Evolutionary conservation across 2,797 vertebrate genomes (phyloP).

Genomic region (Acrocephalus scirpaceus): DNA sequence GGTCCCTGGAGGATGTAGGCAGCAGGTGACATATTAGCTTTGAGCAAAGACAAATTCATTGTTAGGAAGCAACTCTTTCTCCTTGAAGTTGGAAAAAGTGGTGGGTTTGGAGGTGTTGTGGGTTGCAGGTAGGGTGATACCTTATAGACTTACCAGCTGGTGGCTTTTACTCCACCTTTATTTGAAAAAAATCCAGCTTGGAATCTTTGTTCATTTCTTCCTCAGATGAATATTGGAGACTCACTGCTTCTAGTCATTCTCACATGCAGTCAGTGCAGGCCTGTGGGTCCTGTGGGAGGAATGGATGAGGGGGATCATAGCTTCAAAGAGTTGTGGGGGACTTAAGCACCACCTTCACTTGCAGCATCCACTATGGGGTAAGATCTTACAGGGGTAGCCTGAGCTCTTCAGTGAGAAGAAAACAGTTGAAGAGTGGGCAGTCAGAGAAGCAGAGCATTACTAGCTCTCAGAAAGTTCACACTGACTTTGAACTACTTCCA

Average conservation of each 20-base stretch:
- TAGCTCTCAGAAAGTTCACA: neutral
- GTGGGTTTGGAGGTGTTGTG: neutral
- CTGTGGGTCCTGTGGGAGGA: neutral
- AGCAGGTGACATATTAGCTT: neutral
- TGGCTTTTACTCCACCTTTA: neutral
- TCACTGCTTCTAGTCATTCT: neutral
- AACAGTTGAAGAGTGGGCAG: neutral
- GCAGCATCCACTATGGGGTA: neutral
- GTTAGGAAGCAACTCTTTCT: neutral
- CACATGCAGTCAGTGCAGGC: neutral
- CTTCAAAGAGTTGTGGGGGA: neutral
- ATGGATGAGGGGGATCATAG: neutral
- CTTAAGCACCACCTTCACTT: neutral
- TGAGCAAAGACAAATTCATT: neutral
- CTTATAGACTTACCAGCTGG: neutral
- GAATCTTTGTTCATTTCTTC: neutral
- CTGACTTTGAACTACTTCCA: neutral
- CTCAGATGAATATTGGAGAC: neutral
- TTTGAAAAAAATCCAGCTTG: neutral
- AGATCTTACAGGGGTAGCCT: neutral
- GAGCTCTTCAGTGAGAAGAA: neutral
- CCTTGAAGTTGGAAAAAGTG: neutral
- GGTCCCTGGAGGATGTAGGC: neutral
- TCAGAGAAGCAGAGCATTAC: neutral
- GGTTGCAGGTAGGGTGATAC: neutral